Evolutionary conservation across 2,113 vertebrate genomes (phyloP).

Genomic region (Alces alces): DNA sequence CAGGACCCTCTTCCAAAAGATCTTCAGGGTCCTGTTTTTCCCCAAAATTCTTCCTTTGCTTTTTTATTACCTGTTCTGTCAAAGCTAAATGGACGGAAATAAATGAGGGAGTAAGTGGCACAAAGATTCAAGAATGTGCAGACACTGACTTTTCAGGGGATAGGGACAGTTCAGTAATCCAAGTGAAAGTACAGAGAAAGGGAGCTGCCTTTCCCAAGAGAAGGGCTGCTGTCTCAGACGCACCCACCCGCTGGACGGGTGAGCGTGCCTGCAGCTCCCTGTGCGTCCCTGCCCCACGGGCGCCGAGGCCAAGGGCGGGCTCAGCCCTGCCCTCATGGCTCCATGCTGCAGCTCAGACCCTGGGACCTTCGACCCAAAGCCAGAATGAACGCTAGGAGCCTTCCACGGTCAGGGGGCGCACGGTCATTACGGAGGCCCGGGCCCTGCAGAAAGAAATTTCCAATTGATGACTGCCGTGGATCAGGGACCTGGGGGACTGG

Average conservation of each 20-base stretch:
- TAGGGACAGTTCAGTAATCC: background rate
- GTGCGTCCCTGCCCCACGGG: too few species aligned
- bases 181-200: background rate
- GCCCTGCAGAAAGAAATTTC: background rate
- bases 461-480: background rate
- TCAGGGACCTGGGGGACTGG: background rate
- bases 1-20: background rate
- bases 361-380: background rate
- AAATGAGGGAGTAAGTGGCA: background rate
- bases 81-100: slow-evolving; percentile 11
- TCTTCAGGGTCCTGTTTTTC: background rate
- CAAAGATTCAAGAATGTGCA: background rate
- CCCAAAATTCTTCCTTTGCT: slow-evolving; percentile 24
- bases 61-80: background rate
- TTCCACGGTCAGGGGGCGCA: background rate
- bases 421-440: background rate
- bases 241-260: too few species aligned
- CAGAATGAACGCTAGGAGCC: background rate
- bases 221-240: background rate
- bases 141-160: background rate
- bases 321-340: background rate
- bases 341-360: background rate
- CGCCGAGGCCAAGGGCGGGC: background rate
- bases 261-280: too few species aligned
- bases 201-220: background rate